Evolutionary conservation across 2,797 vertebrate species (phyloP), one percentile per base, ranked within the genome.

Genomic region (Notolepis coatsorum): DNA sequence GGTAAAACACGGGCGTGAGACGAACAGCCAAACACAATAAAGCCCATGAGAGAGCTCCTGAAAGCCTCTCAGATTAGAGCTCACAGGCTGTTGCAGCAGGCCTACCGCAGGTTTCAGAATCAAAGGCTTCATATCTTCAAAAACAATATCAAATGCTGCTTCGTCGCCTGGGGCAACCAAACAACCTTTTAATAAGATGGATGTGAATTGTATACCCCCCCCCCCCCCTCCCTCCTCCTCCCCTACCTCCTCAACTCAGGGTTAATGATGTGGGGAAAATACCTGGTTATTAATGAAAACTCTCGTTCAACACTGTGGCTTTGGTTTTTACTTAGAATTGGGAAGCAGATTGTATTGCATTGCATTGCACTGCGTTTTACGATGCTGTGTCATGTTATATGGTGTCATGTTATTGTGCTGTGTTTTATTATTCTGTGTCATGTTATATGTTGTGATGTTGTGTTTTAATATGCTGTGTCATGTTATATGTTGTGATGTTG

Each of bases 51-150:
- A 82, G 47, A 68, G n/a, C 58, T 76, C 51, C 75, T 77, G 82
- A 84, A 77, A 38, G 73, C 68, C 64, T 71, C 54, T 74, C 65
- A 76, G 73, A 67, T 59, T 55, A 38, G 64, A 71, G 68, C 57
- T 62, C 65, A 67, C 65, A 65, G 56, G 58, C 49, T 75, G 77
- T 75, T 87, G 80, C 74, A 79, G 28, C 68, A 79, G 69, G 70
- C 53, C 45, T 6, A 75, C 81, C 79, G 43, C 76, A 76, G 71
- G 75, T 88, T 87, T 86, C 75, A 73, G 75, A 84, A 86, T 86
- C 81, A 86, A 86, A 82, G 81, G 47, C 67, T 75, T 72, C 61
- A 68, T 60, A 78, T 73, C 68, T 88, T 87, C 80, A 88, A 88
- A 87, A 87, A 81, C 68, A 88, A 79, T 68, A 85, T 87, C 71